phyloP scores from a whole-genome alignment of 2,888 invertebrate species.

The Phragmatobia fuliginosa region DNA sequence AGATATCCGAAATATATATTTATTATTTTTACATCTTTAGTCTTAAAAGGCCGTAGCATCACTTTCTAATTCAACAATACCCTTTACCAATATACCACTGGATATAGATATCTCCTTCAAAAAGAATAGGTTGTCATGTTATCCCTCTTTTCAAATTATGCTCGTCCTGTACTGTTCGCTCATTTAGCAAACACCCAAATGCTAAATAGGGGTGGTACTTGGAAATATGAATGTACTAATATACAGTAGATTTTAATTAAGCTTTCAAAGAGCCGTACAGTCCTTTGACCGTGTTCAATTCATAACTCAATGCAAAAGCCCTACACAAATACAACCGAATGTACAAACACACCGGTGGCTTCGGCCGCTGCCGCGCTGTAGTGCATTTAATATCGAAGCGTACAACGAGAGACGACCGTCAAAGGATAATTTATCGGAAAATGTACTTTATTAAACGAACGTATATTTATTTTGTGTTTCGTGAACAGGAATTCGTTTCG shows the following conservation, averaged over 20 bases:
- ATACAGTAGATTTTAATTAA: background rate
- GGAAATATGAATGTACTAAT: background rate
- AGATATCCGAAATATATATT: too few relatives aligned
- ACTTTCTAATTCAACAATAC: too few relatives aligned
- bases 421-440: slow-evolving; percentile 7
- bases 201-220: too few relatives aligned
- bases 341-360: background rate
- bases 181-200: too few relatives aligned
- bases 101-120: too few relatives aligned
- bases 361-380: background rate
- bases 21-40: too few relatives aligned
- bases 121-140: too few relatives aligned
- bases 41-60: too few relatives aligned
- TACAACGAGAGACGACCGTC: background rate
- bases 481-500: slow-evolving; percentile 7
- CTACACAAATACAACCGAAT: background rate
- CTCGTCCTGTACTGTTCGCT: too few relatives aligned
- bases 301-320: background rate
- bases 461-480: slow-evolving; percentile 6
- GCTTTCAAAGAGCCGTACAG: background rate
- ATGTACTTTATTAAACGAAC: slow-evolving; percentile 13
- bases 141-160: too few relatives aligned
- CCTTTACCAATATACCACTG: too few relatives aligned
- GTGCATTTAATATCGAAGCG: background rate
- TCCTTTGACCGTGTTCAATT: background rate